Base-by-base conservation (phyloP, 2,113 vertebrate genomes). In the Pelmatolapia mariae region DNA sequence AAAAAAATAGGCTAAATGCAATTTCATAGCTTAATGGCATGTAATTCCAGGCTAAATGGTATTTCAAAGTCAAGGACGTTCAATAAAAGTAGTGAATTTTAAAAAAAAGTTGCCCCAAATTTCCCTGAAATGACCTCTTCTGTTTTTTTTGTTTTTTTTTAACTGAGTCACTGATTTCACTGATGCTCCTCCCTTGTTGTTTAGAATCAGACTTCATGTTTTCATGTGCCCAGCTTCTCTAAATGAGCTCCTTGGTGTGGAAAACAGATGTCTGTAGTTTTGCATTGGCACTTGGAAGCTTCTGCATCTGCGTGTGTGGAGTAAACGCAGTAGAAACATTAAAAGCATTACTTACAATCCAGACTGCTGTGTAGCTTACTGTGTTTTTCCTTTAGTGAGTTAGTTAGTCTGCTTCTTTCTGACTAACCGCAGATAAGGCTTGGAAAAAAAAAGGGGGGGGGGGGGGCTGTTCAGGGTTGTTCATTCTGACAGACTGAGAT, bases 1-100 rank as follows among this genome's bases (percentile, higher is more conserved):
- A 78, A 89, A 89, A 80, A 85, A 88, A 57, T 57, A 63, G 56
- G 56, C 43, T 86, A 86, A 88, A 89, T 63, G 71, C 29, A 68
- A 10, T 84, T 88, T 80, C 47, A 54, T 29, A 43, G 57, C 29
- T 56, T 83, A 76, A 79, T 66, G 57, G 84, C 38, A 5, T 43
- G 26, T 18, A 36, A 54, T 76, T 82, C 12, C n/a, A 24, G 38
- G 57, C 83, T 83, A 82, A 83, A 79, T 43, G 84, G 26, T 16
- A 8, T 40, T 86, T 85, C 15, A 81, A 63, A 83, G 36, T 80
- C n/a, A 81, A 80, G 59, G 19, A 63, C 31, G 9, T 57, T 52
- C 5, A 12, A 19, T 50, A 43, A 50, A 82, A 61, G 18, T 68
- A 50, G 8, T 54, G n/a, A 83, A 80, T 63, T 38, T 16, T 31